These are phyloP conservation scores for Percopsis omiscomaycus DNA, from an alignment of 2,797 vertebrate species.

Conservation along the genomic window DNA sequence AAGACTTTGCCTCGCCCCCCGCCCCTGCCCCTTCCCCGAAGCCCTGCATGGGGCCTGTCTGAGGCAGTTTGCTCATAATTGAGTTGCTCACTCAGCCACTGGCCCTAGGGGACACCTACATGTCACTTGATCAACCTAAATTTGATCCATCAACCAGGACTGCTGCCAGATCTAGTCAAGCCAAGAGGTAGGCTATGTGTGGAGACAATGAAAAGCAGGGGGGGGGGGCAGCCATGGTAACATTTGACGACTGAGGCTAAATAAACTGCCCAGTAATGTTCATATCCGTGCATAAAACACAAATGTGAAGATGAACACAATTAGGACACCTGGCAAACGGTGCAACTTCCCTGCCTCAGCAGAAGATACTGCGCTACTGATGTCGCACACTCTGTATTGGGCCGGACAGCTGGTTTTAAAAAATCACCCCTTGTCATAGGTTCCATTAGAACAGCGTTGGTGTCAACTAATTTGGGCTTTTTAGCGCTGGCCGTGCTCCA, in stretches of 20 bases:
- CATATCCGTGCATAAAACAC: constrained; percentile 54
- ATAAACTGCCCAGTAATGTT: constrained; percentile 51
- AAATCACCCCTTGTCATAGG: constrained; percentile 62
- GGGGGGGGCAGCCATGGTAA: constrained; percentile 26
- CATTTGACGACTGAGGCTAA: constrained; percentile 50
- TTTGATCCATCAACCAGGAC: constrained; percentile 72
- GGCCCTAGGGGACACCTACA: constrained; percentile 72
- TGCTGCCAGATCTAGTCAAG: constrained; percentile 72
- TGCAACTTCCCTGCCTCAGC: constrained; percentile 64
- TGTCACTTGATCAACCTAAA: constrained; percentile 83
- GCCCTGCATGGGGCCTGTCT: constrained; percentile 71
- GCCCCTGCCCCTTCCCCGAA: constrained; percentile 41
- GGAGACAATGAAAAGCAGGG: constrained; percentile 62
- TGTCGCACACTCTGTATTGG: constrained; percentile 49
- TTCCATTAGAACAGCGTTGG: constrained; percentile 62
- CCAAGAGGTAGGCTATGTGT: constrained; percentile 61
- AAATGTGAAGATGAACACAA: constrained; percentile 50
- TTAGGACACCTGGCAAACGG: constrained; percentile 56
- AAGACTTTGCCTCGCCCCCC: constrained; percentile 53
- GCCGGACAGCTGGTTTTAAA: constrained; percentile 66
- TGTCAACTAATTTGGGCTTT: constrained; percentile 67
- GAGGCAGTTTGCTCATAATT: constrained; percentile 78
- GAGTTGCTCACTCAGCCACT: constrained; percentile 80
- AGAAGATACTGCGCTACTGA: constrained; percentile 54
- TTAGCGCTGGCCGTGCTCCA: constrained; percentile 65